Evolutionary conservation across 2,888 invertebrate genomes (phyloP).

Genomic region (Euzetes globulus): DNA sequence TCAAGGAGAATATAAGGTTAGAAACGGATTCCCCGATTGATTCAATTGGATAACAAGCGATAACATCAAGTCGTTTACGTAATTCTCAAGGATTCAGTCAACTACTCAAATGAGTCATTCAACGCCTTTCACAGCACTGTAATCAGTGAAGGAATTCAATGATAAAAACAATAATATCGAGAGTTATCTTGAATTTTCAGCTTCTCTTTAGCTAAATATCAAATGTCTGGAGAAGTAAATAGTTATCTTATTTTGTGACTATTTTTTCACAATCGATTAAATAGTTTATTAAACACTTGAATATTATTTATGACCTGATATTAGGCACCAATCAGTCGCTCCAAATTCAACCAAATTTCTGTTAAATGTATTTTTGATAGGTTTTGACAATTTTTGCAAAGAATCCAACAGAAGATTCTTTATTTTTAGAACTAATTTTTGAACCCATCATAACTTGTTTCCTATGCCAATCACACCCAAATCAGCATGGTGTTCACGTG

Average conservation of each 20-base stretch:
- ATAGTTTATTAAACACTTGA: too few relatives aligned
- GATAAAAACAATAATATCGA: too few relatives aligned
- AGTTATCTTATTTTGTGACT: too few relatives aligned
- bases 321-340: not conserved
- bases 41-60: not conserved
- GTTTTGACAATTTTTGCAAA: too few relatives aligned
- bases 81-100: not conserved
- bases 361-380: too few relatives aligned
- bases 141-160: not conserved
- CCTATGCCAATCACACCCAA: not conserved
- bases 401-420: too few relatives aligned
- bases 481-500: not conserved
- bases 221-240: too few relatives aligned
- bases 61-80: not conserved
- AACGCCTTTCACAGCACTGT: not conserved
- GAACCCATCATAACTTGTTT: too few relatives aligned
- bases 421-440: too few relatives aligned
- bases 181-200: too few relatives aligned
- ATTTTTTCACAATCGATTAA: too few relatives aligned
- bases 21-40: slow-evolving; percentile 19
- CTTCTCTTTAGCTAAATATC: too few relatives aligned
- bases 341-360: not conserved
- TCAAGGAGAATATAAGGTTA: not conserved
- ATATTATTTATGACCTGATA: not conserved
- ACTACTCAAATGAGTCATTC: not conserved